These are phyloP conservation scores for Atta colombica DNA, from an alignment of 1,140 invertebrate genomes.

Conservation along the genomic window DNA sequence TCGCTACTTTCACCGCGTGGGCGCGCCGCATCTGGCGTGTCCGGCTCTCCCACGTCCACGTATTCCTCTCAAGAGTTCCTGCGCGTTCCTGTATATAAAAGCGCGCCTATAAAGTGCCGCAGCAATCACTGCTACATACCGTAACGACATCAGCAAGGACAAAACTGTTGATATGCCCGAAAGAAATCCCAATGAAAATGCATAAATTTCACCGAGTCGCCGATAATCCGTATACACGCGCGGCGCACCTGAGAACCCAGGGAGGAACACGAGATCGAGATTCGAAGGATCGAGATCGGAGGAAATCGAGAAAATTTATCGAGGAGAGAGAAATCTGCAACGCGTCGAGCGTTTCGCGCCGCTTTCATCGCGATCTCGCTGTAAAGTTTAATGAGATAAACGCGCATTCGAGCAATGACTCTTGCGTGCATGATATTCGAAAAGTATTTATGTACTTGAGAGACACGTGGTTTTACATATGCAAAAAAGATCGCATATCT, in stretches of 20 bases:
- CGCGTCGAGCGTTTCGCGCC: constrained; percentile 7
- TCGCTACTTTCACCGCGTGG: constrained; percentile 83
- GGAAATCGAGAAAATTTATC: constrained; percentile 13
- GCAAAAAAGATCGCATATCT: neutral
- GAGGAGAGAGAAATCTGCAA: constrained; percentile 37
- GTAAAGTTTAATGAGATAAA: constrained; percentile 12
- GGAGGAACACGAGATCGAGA: constrained; percentile 4
- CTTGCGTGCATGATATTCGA: neutral
- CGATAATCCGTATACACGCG: constrained; percentile 45
- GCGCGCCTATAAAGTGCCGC: constrained; percentile 34
- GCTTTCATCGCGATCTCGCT: constrained; percentile 27
- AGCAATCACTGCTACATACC: constrained; percentile 46
- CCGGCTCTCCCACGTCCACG: constrained; percentile 76
- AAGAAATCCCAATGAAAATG: constrained; percentile 55
- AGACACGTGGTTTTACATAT: no score
- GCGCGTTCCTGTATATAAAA: neutral
- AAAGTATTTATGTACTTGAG: neutral
- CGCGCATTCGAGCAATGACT: neutral
- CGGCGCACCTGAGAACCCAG: constrained; percentile 26
- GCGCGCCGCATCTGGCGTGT: constrained; percentile 78
- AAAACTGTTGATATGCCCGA: constrained; percentile 56
- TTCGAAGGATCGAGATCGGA: neutral
- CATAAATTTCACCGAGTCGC: constrained; percentile 19
- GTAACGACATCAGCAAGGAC: constrained; percentile 41
- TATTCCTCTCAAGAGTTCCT: constrained; percentile 11